Evolutionary conservation across 1,140 invertebrate genomes (phyloP).

Genomic region (Uloborus diversus): DNA sequence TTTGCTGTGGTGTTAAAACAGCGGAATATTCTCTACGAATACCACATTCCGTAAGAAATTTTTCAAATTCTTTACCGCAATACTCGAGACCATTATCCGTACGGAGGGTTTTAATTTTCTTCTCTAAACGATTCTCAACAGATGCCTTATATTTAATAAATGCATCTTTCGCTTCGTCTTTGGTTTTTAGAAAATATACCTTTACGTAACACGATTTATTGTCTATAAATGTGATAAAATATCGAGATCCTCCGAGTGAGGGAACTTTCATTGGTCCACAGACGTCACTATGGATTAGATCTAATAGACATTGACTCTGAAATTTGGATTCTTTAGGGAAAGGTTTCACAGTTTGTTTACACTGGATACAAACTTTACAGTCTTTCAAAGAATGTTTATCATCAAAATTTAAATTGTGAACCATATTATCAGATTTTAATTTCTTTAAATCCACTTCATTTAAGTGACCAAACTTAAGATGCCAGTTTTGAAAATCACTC

Average conservation of each 20-base stretch:
- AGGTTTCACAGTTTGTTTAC: no score
- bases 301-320: no score
- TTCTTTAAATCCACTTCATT: no score
- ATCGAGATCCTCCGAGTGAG: not conserved
- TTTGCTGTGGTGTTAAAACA: conserved; percentile 59
- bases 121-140: not conserved
- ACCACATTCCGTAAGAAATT: not conserved
- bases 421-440: no score
- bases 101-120: not conserved
- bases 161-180: not conserved
- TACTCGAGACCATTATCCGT: not conserved
- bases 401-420: no score
- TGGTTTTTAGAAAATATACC: conserved; percentile 16
- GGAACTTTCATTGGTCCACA: no score
- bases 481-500: no score
- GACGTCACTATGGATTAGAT: no score
- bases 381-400: no score
- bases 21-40: not conserved
- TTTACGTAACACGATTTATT: not conserved
- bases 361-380: no score
- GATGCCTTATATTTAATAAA: not conserved
- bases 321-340: no score
- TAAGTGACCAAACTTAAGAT: no score
- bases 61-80: conserved; percentile 1
- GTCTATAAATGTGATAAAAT: conserved; percentile 32